Evolutionary conservation across 1,140 invertebrate species (phyloP).

Genomic region (Phenacoccus solenopsis): DNA sequence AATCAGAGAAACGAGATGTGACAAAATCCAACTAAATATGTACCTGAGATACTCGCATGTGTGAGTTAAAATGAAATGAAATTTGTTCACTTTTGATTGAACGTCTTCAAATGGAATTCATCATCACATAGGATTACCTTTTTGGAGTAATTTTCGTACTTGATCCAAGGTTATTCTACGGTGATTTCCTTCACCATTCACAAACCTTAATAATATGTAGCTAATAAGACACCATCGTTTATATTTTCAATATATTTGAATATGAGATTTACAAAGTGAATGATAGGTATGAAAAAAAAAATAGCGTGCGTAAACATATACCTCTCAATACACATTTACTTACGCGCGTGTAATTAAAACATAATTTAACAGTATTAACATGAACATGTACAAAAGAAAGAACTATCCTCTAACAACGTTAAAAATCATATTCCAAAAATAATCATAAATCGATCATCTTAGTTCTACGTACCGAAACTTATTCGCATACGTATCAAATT

Average conservation of each 20-base stretch:
- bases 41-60: too few species aligned
- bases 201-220: too few species aligned
- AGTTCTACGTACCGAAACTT: neutral
- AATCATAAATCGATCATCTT: neutral
- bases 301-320: neutral
- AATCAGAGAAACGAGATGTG: too few species aligned
- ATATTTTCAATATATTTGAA: conserved; percentile 4
- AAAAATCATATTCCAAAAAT: neutral
- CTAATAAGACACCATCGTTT: too few species aligned
- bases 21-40: too few species aligned
- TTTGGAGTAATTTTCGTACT: too few species aligned
- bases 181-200: too few species aligned
- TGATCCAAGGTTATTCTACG: too few species aligned
- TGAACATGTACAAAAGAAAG: conserved; percentile 9
- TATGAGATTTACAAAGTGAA: conserved; percentile 12
- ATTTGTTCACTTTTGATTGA: too few species aligned
- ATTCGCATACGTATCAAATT: neutral
- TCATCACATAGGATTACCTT: too few species aligned
- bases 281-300: neutral
- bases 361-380: conserved; percentile 12
- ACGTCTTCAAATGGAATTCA: too few species aligned
- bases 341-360: neutral
- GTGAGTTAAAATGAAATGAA: too few species aligned
- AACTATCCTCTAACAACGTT: neutral
- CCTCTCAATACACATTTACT: neutral